Percentiles rank a stretch among this genome's conserved stretches.
phyloP scores from a whole-genome alignment of 1,140 invertebrate genomes.

The Mizuhopecten yessoensis region DNA sequence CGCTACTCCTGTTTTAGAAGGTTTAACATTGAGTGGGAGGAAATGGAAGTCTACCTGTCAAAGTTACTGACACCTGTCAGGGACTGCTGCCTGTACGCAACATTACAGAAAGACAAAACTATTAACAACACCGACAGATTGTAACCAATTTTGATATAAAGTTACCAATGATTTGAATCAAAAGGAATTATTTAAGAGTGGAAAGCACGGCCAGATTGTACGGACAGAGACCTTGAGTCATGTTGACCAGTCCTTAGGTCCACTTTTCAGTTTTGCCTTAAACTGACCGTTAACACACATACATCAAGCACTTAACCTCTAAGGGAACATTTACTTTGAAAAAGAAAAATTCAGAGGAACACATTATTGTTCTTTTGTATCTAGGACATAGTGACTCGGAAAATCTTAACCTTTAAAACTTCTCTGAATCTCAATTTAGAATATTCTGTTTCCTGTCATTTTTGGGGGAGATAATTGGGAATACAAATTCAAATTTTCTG shows the following conservation, averaged over 20 bases:
- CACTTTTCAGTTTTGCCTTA: background rate
- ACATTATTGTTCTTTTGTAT: too few species aligned
- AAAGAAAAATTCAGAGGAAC: too few species aligned
- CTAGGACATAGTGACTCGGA: too few species aligned
- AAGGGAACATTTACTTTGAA: too few species aligned
- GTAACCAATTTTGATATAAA: conserved; percentile 28
- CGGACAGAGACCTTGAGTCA: background rate
- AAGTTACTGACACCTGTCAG: background rate
- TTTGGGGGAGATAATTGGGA: too few species aligned
- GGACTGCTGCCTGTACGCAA: background rate
- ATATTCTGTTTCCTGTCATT: too few species aligned
- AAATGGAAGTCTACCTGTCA: conserved; percentile 3
- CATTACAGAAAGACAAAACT: background rate
- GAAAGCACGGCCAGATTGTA: background rate
- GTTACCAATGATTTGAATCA: conserved; percentile 14
- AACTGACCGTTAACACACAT: too few species aligned
- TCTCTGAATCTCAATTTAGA: too few species aligned
- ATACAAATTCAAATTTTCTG: too few species aligned
- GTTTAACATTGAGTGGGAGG: background rate
- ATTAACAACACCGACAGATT: conserved; percentile 6
- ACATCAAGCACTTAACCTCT: too few species aligned
- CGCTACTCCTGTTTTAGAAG: background rate
- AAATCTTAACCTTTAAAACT: too few species aligned
- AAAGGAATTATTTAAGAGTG: conserved; percentile 12
- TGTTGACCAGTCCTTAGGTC: background rate